These are phyloP conservation scores for Drosophila bocki DNA, from an alignment of 1,140 invertebrate species.

Conservation along the genomic window DNA sequence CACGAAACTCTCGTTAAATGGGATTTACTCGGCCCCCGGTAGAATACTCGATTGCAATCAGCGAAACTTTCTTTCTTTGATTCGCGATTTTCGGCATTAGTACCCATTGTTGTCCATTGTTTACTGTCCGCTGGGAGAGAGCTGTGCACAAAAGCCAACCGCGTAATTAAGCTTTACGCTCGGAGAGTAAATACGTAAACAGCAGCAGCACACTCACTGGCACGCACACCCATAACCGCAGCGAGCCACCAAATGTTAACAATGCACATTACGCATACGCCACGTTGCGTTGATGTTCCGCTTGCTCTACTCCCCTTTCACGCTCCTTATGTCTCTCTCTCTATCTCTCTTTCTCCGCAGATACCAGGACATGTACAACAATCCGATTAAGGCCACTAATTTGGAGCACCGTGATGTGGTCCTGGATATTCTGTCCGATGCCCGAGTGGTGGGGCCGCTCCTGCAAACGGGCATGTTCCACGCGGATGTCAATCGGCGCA, in stretches of 20 bases:
- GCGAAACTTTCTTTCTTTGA: conserved; percentile 23
- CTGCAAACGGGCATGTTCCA: conserved; percentile 91
- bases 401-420: conserved; percentile 92
- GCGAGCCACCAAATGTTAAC: conserved; percentile 61
- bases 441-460: conserved; percentile 90
- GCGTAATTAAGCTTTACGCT: conserved; percentile 60
- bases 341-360: conserved; percentile 68
- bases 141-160: conserved; percentile 42
- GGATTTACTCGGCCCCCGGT: neutral
- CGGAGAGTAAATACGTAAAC: conserved; percentile 43
- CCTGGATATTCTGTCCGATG: conserved; percentile 95
- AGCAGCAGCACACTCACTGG: conserved; percentile 3
- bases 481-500: conserved; percentile 89
- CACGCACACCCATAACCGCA: conserved; percentile 27
- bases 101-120: conserved; percentile 37
- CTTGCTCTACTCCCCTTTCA: neutral
- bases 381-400: conserved; percentile 88
- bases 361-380: conserved; percentile 87
- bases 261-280: conserved; percentile 70
- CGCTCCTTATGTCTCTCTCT: neutral
- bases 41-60: conserved; percentile 41
- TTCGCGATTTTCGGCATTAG: conserved; percentile 38
- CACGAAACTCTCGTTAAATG: conserved; percentile 10
- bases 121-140: conserved; percentile 23
- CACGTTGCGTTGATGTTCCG: conserved; percentile 42